A percentile compares a stretch with the other conserved stretches of the same genome.
Evolutionary conservation across 2,888 invertebrate species (phyloP).

Genomic region (Catocala nupta): DNA sequence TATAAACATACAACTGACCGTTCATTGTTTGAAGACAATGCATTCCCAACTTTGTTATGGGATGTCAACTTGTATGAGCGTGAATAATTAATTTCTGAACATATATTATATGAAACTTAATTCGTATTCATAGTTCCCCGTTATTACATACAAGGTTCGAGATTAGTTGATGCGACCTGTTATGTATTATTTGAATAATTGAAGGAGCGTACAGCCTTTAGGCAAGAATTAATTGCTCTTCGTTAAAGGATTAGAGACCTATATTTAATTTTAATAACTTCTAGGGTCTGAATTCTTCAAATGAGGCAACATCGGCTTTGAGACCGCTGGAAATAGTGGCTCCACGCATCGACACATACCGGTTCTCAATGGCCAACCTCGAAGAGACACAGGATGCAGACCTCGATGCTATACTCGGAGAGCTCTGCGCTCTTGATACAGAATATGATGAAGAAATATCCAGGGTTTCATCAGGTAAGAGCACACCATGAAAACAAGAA

Average conservation of each 20-base stretch:
- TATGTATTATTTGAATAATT: constrained; percentile 49
- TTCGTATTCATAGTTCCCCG: constrained; percentile 65
- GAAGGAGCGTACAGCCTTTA: too few relatives aligned
- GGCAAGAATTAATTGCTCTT: too few relatives aligned
- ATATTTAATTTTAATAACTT: constrained; percentile 57
- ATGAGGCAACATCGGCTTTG: constrained; percentile 84
- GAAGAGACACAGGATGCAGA: constrained; percentile 99
- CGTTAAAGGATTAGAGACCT: too few relatives aligned
- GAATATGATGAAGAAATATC: constrained; percentile 88
- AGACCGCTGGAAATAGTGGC: constrained; percentile 91
- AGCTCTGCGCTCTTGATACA: constrained; percentile 96
- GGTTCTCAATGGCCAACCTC: constrained; percentile 98
- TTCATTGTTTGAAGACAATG: constrained; percentile 74
- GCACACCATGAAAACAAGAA: not conserved
- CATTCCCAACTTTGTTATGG: constrained; percentile 65
- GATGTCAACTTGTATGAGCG: constrained; percentile 63
- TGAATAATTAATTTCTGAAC: constrained; percentile 68
- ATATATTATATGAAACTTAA: constrained; percentile 53
- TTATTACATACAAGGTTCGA: constrained; percentile 53
- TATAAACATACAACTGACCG: constrained; percentile 35
- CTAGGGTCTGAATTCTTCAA: constrained; percentile 89
- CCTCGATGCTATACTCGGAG: constrained; percentile 98
- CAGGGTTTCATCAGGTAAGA: constrained; percentile 76
- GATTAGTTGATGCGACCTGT: constrained; percentile 62
- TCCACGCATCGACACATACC: constrained; percentile 95